Percentiles rank a stretch among this genome's conserved stretches.
Evolutionary conservation across 92 coral and sea anemone genomes (phyloP).

Genomic region (Phenganax subtilis): DNA sequence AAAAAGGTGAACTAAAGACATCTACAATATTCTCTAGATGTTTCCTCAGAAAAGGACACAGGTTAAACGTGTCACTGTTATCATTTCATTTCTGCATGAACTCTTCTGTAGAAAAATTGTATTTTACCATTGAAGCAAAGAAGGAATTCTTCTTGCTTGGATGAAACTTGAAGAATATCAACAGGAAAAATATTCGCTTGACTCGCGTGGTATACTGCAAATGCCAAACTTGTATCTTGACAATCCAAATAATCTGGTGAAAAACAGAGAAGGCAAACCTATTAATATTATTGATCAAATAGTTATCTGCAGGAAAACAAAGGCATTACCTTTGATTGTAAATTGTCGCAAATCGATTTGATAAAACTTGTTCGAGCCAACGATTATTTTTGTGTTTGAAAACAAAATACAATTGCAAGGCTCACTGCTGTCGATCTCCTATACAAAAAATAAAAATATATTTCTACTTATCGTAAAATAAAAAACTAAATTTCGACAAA

Average conservation of each 20-base stretch:
- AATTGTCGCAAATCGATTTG: constrained; percentile 77
- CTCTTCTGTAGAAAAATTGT: background rate
- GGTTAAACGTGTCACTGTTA: too few relatives aligned
- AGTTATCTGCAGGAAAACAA: too few relatives aligned
- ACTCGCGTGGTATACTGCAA: constrained; percentile 89
- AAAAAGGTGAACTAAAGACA: background rate
- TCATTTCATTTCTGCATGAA: background rate
- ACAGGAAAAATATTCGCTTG: constrained; percentile 93
- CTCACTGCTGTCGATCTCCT: constrained; percentile 92
- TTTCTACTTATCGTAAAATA: background rate
- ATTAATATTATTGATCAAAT: too few relatives aligned
- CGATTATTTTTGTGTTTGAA: constrained; percentile 66
- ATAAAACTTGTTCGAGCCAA: constrained; percentile 93
- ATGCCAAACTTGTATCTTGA: constrained; percentile 79
- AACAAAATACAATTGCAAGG: constrained; percentile 97
- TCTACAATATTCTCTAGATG: background rate
- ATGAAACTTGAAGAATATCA: constrained; percentile 71
- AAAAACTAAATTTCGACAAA: background rate
- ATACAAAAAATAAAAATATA: background rate
- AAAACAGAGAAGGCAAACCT: background rate
- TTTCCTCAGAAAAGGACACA: background rate
- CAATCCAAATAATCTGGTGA: constrained; percentile 77
- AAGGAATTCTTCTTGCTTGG: constrained; percentile 63
- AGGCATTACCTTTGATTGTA: constrained; percentile 64
- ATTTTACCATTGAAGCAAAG: constrained; percentile 87